A percentile compares a stretch with the other conserved stretches of the same genome.
Evolutionary conservation across 2,797 vertebrate species (phyloP).

Genomic region (Sebastes variabilis): DNA sequence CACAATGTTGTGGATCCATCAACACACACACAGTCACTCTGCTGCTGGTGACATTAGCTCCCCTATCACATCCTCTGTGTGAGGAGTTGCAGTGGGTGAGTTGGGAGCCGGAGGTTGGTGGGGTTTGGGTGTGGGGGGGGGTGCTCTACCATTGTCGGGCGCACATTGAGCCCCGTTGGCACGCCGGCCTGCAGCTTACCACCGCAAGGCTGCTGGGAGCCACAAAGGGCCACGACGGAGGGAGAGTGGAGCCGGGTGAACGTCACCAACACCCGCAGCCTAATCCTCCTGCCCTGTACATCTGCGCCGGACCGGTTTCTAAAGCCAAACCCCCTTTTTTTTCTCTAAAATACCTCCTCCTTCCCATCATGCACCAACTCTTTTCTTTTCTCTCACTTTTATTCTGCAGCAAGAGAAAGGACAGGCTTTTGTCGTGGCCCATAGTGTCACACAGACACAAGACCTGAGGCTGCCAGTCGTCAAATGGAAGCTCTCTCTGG

Average conservation of each 20-base stretch:
- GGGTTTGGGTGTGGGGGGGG: not conserved
- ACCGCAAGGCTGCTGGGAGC: slow-evolving; percentile 85
- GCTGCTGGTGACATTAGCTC: slow-evolving; percentile 83
- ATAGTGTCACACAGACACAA: slow-evolving; percentile 69
- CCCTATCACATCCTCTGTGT: slow-evolving; percentile 89
- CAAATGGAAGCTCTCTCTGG: slow-evolving; percentile 66
- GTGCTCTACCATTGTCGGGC: slow-evolving; percentile 84
- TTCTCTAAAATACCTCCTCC: slow-evolving; percentile 43
- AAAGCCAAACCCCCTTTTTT: slow-evolving; percentile 83
- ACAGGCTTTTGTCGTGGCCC: slow-evolving; percentile 78
- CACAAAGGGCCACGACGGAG: slow-evolving; percentile 83
- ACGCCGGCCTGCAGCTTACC: slow-evolving; percentile 77
- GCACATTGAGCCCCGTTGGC: slow-evolving; percentile 87
- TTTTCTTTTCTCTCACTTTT: slow-evolving; percentile 86
- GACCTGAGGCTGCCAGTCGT: slow-evolving; percentile 63
- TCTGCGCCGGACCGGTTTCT: slow-evolving; percentile 89
- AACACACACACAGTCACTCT: not conserved
- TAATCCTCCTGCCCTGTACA: slow-evolving; percentile 93
- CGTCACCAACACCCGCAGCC: slow-evolving; percentile 83
- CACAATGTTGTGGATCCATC: not conserved
- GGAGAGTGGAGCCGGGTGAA: slow-evolving; percentile 83
- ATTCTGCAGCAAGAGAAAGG: slow-evolving; percentile 87
- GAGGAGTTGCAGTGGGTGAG: slow-evolving; percentile 33
- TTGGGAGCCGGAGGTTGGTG: not conserved
- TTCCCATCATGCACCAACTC: slow-evolving; percentile 52